phyloP scores from a whole-genome alignment of 2,113 vertebrate species.

The Pelusios castaneus region DNA sequence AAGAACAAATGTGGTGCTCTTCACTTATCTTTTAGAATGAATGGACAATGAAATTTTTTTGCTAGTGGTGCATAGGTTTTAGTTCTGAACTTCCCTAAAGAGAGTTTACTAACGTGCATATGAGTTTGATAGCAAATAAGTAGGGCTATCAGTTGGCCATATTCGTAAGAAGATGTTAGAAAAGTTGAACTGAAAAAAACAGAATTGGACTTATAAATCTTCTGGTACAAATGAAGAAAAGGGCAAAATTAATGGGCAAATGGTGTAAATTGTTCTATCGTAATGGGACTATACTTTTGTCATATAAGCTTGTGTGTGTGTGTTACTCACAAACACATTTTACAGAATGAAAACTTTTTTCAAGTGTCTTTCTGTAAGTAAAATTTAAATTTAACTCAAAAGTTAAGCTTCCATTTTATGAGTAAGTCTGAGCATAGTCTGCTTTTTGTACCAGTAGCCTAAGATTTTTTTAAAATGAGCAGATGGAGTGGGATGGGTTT shows the following conservation, averaged over 20 bases:
- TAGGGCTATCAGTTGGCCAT: slow-evolving; percentile 38
- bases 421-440: slow-evolving; percentile 50
- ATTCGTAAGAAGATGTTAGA: slow-evolving; percentile 51
- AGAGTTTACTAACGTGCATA: slow-evolving; percentile 48
- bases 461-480: slow-evolving; percentile 41
- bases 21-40: slow-evolving; percentile 58
- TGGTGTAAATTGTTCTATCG: slow-evolving; percentile 35
- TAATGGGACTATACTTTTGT: not conserved
- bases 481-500: slow-evolving; percentile 56
- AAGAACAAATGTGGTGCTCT: slow-evolving; percentile 46
- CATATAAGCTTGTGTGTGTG: not conserved
- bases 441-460: slow-evolving; percentile 12
- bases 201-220: not conserved
- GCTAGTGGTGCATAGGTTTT: slow-evolving; percentile 14
- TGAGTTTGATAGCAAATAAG: slow-evolving; percentile 47
- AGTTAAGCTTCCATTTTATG: slow-evolving; percentile 69
- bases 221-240: not conserved
- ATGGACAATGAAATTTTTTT: slow-evolving; percentile 71
- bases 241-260: not conserved
- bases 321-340: not conserved
- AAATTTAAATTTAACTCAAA: slow-evolving; percentile 65
- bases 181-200: slow-evolving; percentile 41
- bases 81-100: slow-evolving; percentile 21
- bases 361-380: slow-evolving; percentile 47
- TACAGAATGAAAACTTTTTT: slow-evolving; percentile 45